A percentile compares a stretch with the other conserved stretches of the same genome.
phyloP scores from a whole-genome alignment of 2,797 vertebrate species.

The Hafferia zeledoni region DNA sequence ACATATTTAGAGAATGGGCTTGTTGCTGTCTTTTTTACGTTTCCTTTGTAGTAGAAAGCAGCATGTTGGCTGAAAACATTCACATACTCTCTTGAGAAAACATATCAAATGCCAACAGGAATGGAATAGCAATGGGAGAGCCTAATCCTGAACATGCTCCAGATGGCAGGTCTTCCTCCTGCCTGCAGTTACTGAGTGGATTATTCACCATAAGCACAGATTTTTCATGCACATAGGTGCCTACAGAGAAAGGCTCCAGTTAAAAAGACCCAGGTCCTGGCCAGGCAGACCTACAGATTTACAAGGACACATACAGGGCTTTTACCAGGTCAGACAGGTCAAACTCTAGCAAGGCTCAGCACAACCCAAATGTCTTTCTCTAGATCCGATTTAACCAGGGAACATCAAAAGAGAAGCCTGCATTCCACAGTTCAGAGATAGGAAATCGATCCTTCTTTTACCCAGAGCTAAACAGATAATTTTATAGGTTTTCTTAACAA shows the following conservation, averaged over 20 bases:
- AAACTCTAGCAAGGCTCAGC: background rate
- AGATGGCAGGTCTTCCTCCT: conserved; percentile 13
- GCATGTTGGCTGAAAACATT: conserved; percentile 8
- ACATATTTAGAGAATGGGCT: conserved; percentile 74
- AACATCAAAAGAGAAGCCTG: conserved; percentile 14
- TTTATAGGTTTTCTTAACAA: conserved; percentile 57
- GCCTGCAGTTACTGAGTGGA: background rate
- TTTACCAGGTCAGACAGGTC: background rate
- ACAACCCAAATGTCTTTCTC: background rate
- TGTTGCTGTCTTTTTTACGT: conserved; percentile 60
- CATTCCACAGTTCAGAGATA: conserved; percentile 41
- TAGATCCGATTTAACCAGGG: background rate
- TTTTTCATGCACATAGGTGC: background rate
- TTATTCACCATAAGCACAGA: background rate
- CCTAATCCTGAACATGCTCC: background rate
- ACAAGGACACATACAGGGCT: background rate
- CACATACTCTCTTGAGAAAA: conserved; percentile 15
- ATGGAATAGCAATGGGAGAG: conserved; percentile 8
- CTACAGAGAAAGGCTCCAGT: background rate
- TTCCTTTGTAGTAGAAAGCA: conserved; percentile 61
- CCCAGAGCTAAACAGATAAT: conserved; percentile 38
- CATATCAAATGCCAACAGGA: conserved; percentile 24
- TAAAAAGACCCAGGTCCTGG: background rate
- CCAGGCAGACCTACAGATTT: background rate
- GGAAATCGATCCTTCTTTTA: background rate